Base-by-base conservation (phyloP, 2,113 vertebrate species). In the Pholis gunnellus region DNA sequence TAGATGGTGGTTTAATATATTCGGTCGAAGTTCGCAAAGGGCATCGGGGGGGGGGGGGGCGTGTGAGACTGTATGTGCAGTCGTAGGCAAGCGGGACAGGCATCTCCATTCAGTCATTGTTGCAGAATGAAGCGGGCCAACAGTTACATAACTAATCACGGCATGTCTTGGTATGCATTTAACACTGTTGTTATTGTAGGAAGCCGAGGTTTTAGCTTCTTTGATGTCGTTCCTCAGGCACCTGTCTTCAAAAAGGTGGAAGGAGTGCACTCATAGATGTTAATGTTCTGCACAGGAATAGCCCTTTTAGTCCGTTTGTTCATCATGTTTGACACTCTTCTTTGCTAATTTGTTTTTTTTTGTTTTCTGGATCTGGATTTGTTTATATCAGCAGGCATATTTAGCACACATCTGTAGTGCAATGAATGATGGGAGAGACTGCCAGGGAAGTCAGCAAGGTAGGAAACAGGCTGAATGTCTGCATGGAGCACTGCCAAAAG, bases 391-490 rank as follows among this genome's bases (percentile, higher is more conserved):
- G 84, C 87, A 88, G 85, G 80, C 79, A 57, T 88, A 79, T 75
- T 86, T 89, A 91, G 64, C 81, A 78, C 77, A 87, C 90, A 86
- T 70, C 88, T 89, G 74, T 90, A 90, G 85, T 69, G 88, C 88
- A 91, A 73, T 87, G 88, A 88, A 68, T 83, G 86, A 78, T 91
- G 91, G 75, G 36, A 76, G n/a, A 86, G 82, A 63, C 77, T 80
- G 79, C 91, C 86, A 78, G 86, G 84, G 64, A 54, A 84, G 69
- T 72, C 84, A 29, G 42, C 27, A 88, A 91, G 89, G 89, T 91
- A 89, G 86, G 89, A 85, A 84, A 87, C 82, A 85, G 87, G 87
- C 73, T 85, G 70, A 75, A 83, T 57, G 80, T 72, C 83, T 92
- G 91, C 89, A 92, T 90, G 89, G 74, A 82, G 84, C 78, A 84